A percentile compares a stretch with the other conserved stretches of the same genome.
phyloP scores from a whole-genome alignment of 2,113 vertebrate genomes.

The Anarhynchus alexandrinus region DNA sequence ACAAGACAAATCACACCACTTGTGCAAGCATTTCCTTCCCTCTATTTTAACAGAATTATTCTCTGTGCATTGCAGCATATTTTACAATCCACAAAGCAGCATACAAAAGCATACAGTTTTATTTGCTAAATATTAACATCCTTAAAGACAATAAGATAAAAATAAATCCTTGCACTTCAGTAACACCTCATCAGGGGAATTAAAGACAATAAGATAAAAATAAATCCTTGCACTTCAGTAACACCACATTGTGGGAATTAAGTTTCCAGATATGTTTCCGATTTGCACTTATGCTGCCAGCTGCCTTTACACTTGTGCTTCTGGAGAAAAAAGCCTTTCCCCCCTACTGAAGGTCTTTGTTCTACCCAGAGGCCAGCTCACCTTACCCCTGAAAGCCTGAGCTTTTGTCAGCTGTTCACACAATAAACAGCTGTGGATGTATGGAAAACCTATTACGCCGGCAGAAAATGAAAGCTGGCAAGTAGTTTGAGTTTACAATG shows the following conservation, averaged over 20 bases:
- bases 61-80: neutral
- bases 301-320: constrained; percentile 69
- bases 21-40: neutral
- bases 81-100: neutral
- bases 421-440: constrained; percentile 69
- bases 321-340: neutral
- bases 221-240: neutral
- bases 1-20: neutral
- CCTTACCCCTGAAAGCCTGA: constrained; percentile 69
- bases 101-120: neutral
- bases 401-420: constrained; percentile 80
- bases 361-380: constrained; percentile 65
- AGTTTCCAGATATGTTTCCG: constrained; percentile 8
- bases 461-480: constrained; percentile 29
- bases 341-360: constrained; percentile 50
- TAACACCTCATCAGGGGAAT: neutral
- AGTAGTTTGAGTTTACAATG: constrained; percentile 23
- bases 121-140: neutral
- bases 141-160: neutral
- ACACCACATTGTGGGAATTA: neutral
- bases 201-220: neutral
- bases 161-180: neutral
- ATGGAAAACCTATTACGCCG: constrained; percentile 56
- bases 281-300: constrained; percentile 65
- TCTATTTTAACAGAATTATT: neutral